phyloP scores from a whole-genome alignment of 2,797 vertebrate genomes.

The Paramormyrops hopkinsi region DNA sequence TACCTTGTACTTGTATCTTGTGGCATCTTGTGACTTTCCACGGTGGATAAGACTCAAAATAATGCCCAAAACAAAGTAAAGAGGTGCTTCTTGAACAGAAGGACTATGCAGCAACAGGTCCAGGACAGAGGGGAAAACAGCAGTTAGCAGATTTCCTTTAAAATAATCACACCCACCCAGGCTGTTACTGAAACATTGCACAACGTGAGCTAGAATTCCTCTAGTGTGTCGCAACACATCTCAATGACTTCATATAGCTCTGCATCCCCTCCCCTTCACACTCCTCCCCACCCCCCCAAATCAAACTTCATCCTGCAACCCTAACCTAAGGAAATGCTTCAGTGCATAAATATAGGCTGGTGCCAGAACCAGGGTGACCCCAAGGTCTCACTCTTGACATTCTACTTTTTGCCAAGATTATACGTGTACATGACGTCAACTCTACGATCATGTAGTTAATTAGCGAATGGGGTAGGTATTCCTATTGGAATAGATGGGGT shows the following conservation, averaged over 20 bases:
- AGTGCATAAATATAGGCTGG: not conserved
- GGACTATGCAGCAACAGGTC: not conserved
- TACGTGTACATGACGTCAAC: not conserved
- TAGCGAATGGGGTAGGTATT: not conserved
- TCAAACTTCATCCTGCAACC: not conserved
- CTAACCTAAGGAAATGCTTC: not conserved
- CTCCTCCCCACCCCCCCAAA: not conserved
- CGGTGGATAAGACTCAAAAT: not conserved
- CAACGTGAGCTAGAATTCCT: not conserved
- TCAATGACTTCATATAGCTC: not conserved
- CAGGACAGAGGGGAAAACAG: not conserved
- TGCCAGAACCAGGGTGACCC: not conserved
- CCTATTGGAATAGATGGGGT: not conserved
- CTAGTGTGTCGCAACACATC: not conserved
- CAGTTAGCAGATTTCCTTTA: not conserved
- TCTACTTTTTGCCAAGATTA: not conserved
- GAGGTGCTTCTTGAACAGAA: not conserved
- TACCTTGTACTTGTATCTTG: not conserved
- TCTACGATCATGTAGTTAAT: not conserved
- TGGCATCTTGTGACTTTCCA: not conserved
- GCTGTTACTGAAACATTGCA: not conserved
- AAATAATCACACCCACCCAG: not conserved
- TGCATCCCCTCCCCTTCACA: not conserved
- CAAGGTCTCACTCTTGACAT: not conserved
- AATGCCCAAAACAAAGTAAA: not conserved